Base-by-base conservation (phyloP, 1,140 invertebrate genomes). In the Sycobia sp. region DNA sequence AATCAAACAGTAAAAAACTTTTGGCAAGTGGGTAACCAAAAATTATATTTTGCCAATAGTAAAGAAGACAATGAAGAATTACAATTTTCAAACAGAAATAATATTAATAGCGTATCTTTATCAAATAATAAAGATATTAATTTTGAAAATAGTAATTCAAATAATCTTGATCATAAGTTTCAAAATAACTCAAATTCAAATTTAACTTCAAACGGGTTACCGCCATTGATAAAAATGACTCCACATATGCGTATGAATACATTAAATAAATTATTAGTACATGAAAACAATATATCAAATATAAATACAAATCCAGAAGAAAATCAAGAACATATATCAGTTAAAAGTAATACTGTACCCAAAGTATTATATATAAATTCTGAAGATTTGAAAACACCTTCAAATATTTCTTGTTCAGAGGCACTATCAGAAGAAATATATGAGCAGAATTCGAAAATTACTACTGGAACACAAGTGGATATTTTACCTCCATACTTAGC, bases 11-110 rank as follows among this genome's bases (percentile, higher is more conserved):
- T 34, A 3, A 25, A 46, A 53, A 65, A 65, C 14, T 59, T 25
- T 46, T 65, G 62, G 54, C 62, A 65, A 25, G 50, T 59, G 23
- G 55, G 55, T 20, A 47, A 54, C 54, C 41, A 59, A 54, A 46
- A 5, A 7, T 20, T 53, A 7, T 58, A 53, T 29, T 65, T 65
- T 27, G 18, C 29, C 8, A 53, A 59, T 29, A 53, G 36, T 36
- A 46, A 34, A 43, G 44, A 62, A 1, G 50, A 18, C 47, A 51
- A 49, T 23, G 34, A 50, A 3, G 18, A 49, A 16, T 5, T 32
- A 32, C 39, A 18, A 10, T 49, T 41, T 49, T 8, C 43, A 49
- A 47, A 22, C 55, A 49, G 23, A 22, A 63, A 36, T 29, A 20
- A 34, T 34, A 2, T 25, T 10, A 27, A 23, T 43, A 16, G 8